Evolutionary conservation across 2,797 vertebrate species (phyloP).

Genomic region (Pangasius larnaudii): DNA sequence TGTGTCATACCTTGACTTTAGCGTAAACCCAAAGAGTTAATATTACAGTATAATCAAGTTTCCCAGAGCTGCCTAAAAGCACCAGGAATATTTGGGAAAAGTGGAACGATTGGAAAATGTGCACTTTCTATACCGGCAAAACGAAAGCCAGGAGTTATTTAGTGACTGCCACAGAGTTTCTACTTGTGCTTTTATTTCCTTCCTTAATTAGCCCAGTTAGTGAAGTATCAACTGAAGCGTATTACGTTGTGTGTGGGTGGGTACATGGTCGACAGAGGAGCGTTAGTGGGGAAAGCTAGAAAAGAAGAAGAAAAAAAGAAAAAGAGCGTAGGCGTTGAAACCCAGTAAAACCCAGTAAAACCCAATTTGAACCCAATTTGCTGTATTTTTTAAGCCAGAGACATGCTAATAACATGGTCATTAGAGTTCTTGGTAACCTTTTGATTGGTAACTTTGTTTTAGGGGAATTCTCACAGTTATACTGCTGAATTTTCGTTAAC

Average conservation of each 20-base stretch:
- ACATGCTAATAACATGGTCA: not conserved
- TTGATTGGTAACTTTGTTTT: not conserved
- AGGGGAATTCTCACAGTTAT: not conserved
- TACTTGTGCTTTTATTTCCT: not conserved
- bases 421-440: not conserved
- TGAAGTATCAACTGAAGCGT: not conserved
- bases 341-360: not conserved
- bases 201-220: constrained; percentile 9
- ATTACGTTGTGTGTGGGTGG: not conserved
- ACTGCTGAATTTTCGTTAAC: not conserved
- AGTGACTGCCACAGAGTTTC: not conserved
- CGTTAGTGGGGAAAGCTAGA: not conserved
- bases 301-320: not conserved
- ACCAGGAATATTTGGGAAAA: not conserved
- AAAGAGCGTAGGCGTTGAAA: not conserved
- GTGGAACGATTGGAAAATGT: not conserved
- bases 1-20: not conserved
- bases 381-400: not conserved
- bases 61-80: not conserved
- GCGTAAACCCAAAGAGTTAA: not conserved
- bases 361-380: not conserved
- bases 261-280: not conserved
- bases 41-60: not conserved
- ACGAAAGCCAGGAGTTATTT: not conserved
- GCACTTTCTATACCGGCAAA: not conserved